Conservation (phyloP, 2,113 vertebrate species). For the Malurus elegans region DNA sequence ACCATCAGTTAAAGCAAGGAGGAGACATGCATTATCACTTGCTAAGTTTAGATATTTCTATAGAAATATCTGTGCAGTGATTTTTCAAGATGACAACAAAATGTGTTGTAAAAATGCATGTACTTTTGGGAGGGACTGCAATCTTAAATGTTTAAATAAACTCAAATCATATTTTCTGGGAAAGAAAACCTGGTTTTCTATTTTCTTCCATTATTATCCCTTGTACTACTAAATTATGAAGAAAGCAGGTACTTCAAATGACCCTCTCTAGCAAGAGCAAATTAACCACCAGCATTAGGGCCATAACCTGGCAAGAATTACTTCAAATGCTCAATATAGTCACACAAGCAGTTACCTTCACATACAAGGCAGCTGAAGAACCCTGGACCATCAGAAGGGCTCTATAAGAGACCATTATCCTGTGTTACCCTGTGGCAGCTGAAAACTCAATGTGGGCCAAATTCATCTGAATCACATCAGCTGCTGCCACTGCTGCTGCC, state of each 20-base stretch:
- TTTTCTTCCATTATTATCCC: neutral
- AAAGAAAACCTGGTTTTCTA: neutral
- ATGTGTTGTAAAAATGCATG: neutral
- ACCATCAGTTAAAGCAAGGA: neutral
- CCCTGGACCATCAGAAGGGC: neutral
- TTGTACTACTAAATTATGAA: neutral
- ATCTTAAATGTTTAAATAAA: neutral
- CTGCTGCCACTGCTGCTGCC: neutral
- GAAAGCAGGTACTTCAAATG: neutral
- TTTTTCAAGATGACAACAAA: neutral
- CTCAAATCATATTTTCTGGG: neutral
- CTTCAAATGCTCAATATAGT: neutral
- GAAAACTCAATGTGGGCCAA: neutral
- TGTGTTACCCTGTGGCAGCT: neutral
- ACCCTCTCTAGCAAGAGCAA: neutral
- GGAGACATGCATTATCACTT: neutral
- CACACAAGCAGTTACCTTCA: neutral
- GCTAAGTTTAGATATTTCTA: neutral
- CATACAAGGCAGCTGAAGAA: neutral
- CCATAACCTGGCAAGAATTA: neutral
- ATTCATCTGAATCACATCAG: neutral
- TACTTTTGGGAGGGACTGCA: neutral
- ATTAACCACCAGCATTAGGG: neutral
- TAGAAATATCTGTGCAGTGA: neutral
- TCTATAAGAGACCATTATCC: neutral